Base-by-base conservation (phyloP, 2,797 vertebrate species). In the Dromococcyx pavoninus region DNA sequence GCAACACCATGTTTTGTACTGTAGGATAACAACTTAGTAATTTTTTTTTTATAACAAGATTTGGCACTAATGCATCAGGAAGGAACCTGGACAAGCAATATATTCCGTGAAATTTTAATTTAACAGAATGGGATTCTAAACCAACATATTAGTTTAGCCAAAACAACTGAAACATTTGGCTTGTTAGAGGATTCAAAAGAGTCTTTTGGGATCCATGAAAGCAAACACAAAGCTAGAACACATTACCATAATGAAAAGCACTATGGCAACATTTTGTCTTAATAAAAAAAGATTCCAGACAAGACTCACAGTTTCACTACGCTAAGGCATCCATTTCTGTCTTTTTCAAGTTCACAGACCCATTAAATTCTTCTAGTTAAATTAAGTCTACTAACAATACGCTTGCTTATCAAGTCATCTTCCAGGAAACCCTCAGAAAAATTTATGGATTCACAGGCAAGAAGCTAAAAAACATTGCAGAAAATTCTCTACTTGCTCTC, bases 401-500 rank as follows among this genome's bases (percentile, higher is more conserved):
- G 19, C 57, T 93, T 79, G 41, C 17, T 66, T 88, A 88, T 89
- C 67, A 83, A 70, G 14, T 88, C 58, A 43, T 73, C 83, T 88
- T 74, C 64, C 65, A 90, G 91, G 91, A 94, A 95, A 74, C 65
- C 5, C 64, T 88, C 86, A 70, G 41, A 51, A 91, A 90, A 79
- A 83, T 73, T 93, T 90, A 90, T 18, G 27, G 69, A 58, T n/a
- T 80, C 48, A 25, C 10, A 86, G 44, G 28, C 50, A 86, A 89
- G 51, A 80, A 86, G 71, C 25, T 90, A 66, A 74, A 91, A 88
- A 86, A 10, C 48, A 37, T 0, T n/a, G 24, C 2, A 66, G 43
- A 71, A 90, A 43, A 21, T 51, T 32, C 60, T 70, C 41, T 33
- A 27, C 22, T n/a, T n/a, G n/a, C 9, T 35, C 65, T 61, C 51